Conservation (phyloP, 2,888 invertebrate genomes). For the Tachystola acroxantha region DNA sequence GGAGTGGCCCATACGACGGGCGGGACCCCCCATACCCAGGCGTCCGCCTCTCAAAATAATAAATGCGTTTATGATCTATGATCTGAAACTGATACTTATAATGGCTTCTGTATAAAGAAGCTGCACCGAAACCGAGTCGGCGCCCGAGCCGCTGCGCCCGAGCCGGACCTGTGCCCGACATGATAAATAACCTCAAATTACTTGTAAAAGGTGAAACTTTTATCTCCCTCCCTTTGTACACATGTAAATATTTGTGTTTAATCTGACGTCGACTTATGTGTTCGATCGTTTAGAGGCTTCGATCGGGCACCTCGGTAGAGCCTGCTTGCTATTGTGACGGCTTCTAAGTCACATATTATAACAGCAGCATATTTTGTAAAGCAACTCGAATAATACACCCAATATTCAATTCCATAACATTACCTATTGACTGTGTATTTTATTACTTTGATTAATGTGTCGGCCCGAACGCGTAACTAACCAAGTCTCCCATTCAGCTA, state of each 20-base stretch:
- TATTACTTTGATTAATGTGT: too few species aligned
- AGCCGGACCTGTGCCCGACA: constrained; percentile 31
- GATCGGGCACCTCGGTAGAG: constrained; percentile 10
- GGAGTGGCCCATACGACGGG: constrained; percentile 46
- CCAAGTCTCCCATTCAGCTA: too few species aligned
- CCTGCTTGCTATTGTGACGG: constrained; percentile 11
- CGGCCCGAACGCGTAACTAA: too few species aligned
- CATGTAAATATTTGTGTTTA: constrained; percentile 67
- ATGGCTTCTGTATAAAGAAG: constrained; percentile 76
- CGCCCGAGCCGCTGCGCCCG: constrained; percentile 9
- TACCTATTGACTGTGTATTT: not conserved
- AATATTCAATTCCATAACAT: not conserved
- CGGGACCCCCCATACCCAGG: constrained; percentile 64
- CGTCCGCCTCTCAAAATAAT: constrained; percentile 51
- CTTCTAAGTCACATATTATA: constrained; percentile 10
- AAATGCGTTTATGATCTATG: constrained; percentile 76
- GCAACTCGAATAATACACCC: not conserved
- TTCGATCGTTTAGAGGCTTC: constrained; percentile 33
- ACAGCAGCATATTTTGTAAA: not conserved
- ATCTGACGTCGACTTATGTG: constrained; percentile 53
- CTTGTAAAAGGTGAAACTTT: constrained; percentile 71
- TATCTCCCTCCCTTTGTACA: constrained; percentile 59
- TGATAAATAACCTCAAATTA: constrained; percentile 74
- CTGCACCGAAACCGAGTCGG: constrained; percentile 52
- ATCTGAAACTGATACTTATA: constrained; percentile 77